Conservation (phyloP, 2,113 vertebrate genomes). For the Heterocephalus glaber region DNA sequence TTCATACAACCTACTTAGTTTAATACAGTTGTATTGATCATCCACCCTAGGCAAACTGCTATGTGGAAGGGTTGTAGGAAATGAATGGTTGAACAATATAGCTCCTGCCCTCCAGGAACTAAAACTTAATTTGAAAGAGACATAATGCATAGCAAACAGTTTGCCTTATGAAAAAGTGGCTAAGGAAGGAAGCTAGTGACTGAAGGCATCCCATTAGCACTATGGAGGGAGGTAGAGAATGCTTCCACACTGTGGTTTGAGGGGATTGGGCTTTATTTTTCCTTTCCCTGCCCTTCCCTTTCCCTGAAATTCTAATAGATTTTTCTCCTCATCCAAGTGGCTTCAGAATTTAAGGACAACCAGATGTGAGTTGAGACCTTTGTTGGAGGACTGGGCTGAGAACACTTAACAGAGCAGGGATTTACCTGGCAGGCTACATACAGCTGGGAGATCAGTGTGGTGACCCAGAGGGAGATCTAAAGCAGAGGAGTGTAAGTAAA, state of each 20-base stretch:
- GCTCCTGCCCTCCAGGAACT: background rate
- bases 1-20: background rate
- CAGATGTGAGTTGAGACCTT: background rate
- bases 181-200: background rate
- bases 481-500: background rate
- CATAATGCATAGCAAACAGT: background rate
- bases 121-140: background rate
- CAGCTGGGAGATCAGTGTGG: background rate
- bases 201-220: background rate
- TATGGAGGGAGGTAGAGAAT: too few relatives aligned
- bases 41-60: background rate
- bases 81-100: background rate
- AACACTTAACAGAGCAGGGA: background rate
- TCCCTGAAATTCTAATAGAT: background rate
- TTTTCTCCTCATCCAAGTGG: background rate
- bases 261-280: background rate
- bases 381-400: background rate
- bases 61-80: background rate
- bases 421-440: background rate
- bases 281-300: background rate
- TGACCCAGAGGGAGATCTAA: background rate
- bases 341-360: background rate
- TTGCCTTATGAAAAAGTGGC: background rate
- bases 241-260: background rate
- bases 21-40: background rate